Base-by-base conservation (phyloP, 2,888 invertebrate species). In the Eurois occulta region DNA sequence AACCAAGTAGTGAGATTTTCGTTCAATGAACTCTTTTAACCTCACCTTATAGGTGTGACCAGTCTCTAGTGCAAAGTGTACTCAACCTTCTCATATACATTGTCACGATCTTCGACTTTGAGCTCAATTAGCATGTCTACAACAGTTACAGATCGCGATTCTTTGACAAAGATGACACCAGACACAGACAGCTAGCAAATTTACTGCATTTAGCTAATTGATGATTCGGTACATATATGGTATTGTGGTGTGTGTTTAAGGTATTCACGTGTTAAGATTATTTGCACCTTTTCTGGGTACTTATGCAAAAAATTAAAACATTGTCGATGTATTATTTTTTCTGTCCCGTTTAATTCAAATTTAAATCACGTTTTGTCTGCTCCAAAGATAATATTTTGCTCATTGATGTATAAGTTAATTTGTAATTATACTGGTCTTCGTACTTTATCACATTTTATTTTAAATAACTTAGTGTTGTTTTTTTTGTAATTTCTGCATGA, bases 91-190 rank as follows among this genome's bases (percentile, higher is more conserved):
- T 74, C 41, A 43, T 46, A 62, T 38, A 66, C 38, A 46, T 62
- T 67, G 69, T 79, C 85, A 84, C 81, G 84, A 86, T 76, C 66
- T 72, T 35, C 73, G 58, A 72, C 69, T 75, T 71, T 78, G 78
- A 38, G 38, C 76, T 75, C 72, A 81, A 86, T 88, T 88, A 88
- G 74, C 80, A 35, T 64, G 35, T 70, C 35, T 43, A 74, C 70
- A 80, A 84, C 83, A 68, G 86, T 86, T 75, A 78, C 18, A n/a
- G 35, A 66, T 62, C 46, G 38, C 58, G 18, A n/a, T 66, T 70
- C 58, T 75, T 81, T 81, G 81, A 77, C 32, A 10, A 58, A 48
- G 43, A 76, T 69, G 66, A 64, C 81, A 72, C 68, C 13, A 38
- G 66, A 64, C 81, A 72, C 68, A 16, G 43, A 62, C 21, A 64